Conservation (phyloP, 2,797 vertebrate genomes). For the Pristis pectinata region DNA sequence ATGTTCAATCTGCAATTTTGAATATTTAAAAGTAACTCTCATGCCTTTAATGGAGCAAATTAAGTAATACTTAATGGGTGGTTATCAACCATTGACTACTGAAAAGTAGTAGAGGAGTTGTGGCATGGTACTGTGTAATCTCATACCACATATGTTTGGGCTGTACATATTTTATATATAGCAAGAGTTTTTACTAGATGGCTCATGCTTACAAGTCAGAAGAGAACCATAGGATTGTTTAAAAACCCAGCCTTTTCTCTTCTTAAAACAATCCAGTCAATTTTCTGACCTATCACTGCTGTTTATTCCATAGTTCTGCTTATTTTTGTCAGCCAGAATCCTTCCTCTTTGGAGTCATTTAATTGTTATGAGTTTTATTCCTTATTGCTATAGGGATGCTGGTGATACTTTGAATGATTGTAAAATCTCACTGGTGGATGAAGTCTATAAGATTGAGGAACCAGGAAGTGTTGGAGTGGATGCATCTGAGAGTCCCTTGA, state of each 20-base stretch:
- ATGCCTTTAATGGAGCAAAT: background rate
- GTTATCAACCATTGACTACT: background rate
- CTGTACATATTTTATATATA: background rate
- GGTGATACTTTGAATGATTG: conserved; percentile 84
- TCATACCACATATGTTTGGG: background rate
- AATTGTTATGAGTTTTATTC: background rate
- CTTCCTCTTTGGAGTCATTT: background rate
- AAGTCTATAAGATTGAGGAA: conserved; percentile 92
- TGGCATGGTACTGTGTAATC: background rate
- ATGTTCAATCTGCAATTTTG: background rate
- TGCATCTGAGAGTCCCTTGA: conserved; percentile 64
- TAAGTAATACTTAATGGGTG: background rate
- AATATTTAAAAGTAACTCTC: background rate
- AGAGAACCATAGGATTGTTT: no score
- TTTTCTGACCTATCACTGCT: no score
- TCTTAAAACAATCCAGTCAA: no score
- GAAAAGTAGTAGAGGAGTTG: background rate
- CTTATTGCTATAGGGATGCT: conserved; percentile 60
- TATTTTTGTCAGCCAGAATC: background rate
- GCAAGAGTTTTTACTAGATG: background rate
- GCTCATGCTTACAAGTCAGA: background rate
- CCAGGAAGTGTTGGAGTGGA: conserved; percentile 62
- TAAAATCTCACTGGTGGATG: conserved; percentile 76
- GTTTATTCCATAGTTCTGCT: no score
- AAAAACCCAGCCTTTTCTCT: no score